Percentiles rank a stretch among this genome's conserved stretches.
These are phyloP conservation scores for Cotesia congregata DNA, from an alignment of 2,888 invertebrate genomes.

Conservation along the genomic window DNA sequence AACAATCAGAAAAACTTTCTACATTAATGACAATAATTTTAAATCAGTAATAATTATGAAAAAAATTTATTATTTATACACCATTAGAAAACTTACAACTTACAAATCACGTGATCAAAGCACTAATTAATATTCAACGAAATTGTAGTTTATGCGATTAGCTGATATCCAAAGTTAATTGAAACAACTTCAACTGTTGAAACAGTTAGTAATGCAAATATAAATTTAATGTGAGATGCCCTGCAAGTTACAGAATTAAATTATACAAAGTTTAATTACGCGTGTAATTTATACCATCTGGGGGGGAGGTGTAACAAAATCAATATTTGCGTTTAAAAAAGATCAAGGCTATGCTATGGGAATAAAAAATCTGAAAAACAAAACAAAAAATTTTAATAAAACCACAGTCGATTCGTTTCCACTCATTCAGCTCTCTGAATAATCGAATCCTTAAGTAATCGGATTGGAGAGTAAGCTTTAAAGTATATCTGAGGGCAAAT, in stretches of 20 bases:
- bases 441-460: conserved; percentile 48
- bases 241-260: not conserved
- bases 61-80: not conserved
- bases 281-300: not conserved
- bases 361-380: not conserved
- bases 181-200: not conserved
- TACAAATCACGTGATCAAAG: not conserved
- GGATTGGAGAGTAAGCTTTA: conserved; percentile 46
- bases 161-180: not conserved
- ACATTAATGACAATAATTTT: not conserved
- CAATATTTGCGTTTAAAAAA: not conserved
- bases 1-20: not conserved
- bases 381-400: conserved; percentile 3
- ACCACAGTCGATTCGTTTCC: conserved; percentile 38
- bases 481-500: conserved; percentile 44
- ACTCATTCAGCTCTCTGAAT: conserved; percentile 46
- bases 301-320: not conserved
- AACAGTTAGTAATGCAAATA: not conserved
- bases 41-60: not conserved
- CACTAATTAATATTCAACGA: not conserved
- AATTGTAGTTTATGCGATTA: not conserved
- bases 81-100: not conserved
- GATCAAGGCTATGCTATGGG: not conserved
- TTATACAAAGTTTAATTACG: not conserved
- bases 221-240: conserved; percentile 5